Percentiles rank a stretch among this genome's conserved stretches.
Evolutionary conservation across 2,888 invertebrate genomes (phyloP).

Genomic region (Tipula helvola): DNA sequence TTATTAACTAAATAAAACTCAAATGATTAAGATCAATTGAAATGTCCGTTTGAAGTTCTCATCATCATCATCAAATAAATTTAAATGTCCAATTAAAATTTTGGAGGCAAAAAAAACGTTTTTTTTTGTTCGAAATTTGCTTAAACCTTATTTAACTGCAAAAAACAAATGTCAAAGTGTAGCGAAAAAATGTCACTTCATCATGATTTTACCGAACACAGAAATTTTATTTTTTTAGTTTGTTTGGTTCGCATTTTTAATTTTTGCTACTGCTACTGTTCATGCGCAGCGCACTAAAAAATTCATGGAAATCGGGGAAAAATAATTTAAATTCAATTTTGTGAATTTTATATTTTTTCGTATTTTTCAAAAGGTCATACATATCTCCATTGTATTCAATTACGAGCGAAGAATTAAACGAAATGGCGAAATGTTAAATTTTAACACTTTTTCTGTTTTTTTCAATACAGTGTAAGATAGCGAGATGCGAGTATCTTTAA

Average conservation of each 20-base stretch:
- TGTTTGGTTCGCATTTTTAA: neutral
- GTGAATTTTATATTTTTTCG: neutral
- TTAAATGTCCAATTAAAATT: conserved; percentile 4
- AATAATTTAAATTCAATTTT: neutral
- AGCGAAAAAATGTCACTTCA: neutral
- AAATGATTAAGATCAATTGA: neutral
- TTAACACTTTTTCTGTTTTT: neutral
- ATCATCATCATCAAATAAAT: neutral
- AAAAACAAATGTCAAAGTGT: neutral
- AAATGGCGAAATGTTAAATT: neutral
- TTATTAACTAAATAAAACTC: neutral
- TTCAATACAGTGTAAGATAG: neutral
- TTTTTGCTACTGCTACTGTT: neutral
- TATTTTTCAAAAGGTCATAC: neutral
- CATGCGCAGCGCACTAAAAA: neutral
- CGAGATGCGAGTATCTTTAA: neutral
- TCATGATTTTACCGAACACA: neutral
- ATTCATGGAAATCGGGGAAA: neutral
- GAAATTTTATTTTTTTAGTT: neutral
- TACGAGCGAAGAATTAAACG: neutral
- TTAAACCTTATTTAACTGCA: neutral
- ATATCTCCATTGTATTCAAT: neutral
- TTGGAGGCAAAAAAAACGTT: neutral
- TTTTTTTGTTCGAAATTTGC: neutral
- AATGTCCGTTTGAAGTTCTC: neutral